Evolutionary conservation across 2,797 vertebrate genomes (phyloP), one percentile per base, ranked within the genome.

Genomic region (Denticeps clupeoides): DNA sequence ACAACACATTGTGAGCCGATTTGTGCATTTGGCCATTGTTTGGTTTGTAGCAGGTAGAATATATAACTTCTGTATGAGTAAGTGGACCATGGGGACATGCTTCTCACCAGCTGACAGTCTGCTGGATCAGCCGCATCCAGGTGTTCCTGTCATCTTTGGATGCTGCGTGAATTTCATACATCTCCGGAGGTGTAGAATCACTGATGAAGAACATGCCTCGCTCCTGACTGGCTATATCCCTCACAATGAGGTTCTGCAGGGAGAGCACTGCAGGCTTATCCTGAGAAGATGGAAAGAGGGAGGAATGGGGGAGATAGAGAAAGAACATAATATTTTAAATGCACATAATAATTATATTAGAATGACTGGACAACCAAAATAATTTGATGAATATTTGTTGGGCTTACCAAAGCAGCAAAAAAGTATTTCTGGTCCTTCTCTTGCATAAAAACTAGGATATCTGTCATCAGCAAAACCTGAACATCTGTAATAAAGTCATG

Each of bases 141-240:
- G 77, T 81, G 63, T 79, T 84, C 1, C 89, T 74, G 60, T 86
- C 86, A 0, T 94, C 89, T 1, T 87, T 87, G 3, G 89, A 90
- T 0, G 86, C 70, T 0, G 86, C 75, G 7, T 94, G 85, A 10
- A 95, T 82, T 71, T 97, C 93, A 1, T 95, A 95, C 91, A 96
- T 97, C 72, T 89, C 88, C 0, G 92, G 90, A 0, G 90, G 90
- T 1, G 73, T 56, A 0, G 85, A 81, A 0, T 82, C 79, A 23
- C 82, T 91, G 67, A 94, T 85, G 42, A 97, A 79, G 72, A 96
- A 97, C 86, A 97, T 87, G 7, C 93, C 93, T 65, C 89, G 86
- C 65, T 93, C 89, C 78, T 95, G 90, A 79, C 91, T 97, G 73
- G 93, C 93, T 15, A 95, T 91, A 62, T 96, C 89, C 32, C 93